These are phyloP conservation scores for Tromatobia lineatoria DNA, from an alignment of 2,888 invertebrate species.

Conservation along the genomic window DNA sequence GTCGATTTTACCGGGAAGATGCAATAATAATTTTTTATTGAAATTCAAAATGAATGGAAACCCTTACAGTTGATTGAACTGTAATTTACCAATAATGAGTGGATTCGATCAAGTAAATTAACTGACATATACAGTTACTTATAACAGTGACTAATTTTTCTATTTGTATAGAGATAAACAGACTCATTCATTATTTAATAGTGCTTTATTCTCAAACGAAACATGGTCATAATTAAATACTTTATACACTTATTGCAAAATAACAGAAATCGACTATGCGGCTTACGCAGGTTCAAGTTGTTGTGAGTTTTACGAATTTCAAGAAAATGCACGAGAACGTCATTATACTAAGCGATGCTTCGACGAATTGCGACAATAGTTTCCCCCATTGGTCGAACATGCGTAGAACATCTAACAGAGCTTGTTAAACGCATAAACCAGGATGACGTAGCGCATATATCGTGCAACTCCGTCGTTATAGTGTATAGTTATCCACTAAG, in stretches of 20 bases:
- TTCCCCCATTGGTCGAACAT: conserved; percentile 24
- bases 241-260: background rate
- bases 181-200: background rate
- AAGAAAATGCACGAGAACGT: conserved; percentile 3
- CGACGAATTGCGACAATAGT: conserved; percentile 27
- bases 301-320: background rate
- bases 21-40: background rate
- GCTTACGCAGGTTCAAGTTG: background rate
- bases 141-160: background rate
- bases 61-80: background rate
- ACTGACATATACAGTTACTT: background rate
- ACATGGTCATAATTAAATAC: background rate
- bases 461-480: background rate
- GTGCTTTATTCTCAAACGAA: background rate
- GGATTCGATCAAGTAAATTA: background rate
- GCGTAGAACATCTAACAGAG: background rate
- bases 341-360: conserved; percentile 16
- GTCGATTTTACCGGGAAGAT: too few species aligned
- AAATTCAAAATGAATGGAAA: background rate
- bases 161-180: background rate
- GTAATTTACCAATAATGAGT: background rate
- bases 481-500: background rate
- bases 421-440: conserved; percentile 10
- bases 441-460: conserved; percentile 3
- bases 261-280: background rate